These are phyloP conservation scores for Eumeta japonica DNA, from an alignment of 1,140 invertebrate species.

Conservation along the genomic window DNA sequence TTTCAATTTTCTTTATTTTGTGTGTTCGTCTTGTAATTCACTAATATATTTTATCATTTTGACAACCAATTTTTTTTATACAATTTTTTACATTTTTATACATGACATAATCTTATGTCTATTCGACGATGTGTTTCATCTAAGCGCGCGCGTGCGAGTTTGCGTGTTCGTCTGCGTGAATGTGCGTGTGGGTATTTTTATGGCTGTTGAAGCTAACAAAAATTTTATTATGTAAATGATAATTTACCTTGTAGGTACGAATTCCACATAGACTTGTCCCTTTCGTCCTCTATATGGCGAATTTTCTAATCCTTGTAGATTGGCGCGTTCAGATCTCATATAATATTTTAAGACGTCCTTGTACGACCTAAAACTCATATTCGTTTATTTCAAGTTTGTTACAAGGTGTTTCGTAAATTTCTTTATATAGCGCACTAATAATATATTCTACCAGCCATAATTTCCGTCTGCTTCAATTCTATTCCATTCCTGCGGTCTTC, in stretches of 20 bases:
- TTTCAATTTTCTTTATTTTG: too few species aligned
- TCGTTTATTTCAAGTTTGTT: too few species aligned
- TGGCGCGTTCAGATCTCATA: conserved; percentile 46
- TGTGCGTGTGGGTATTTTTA: too few species aligned
- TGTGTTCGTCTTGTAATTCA: too few species aligned
- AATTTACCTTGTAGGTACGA: conserved; percentile 38
- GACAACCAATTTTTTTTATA: not conserved
- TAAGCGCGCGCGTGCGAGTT: too few species aligned
- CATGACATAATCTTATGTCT: not conserved
- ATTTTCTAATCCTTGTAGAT: conserved; percentile 35
- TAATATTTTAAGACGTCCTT: conserved; percentile 21
- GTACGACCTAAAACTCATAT: conserved; percentile 21
- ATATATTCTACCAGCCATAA: conserved; percentile 59
- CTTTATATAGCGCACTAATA: too few species aligned
- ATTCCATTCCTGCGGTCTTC: conserved; percentile 74
- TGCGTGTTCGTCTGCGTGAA: too few species aligned
- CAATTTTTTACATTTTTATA: not conserved
- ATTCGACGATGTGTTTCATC: too few species aligned
- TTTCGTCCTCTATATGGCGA: conserved; percentile 50
- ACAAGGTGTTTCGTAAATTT: too few species aligned
- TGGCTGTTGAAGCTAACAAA: too few species aligned
- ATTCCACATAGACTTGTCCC: conserved; percentile 50
- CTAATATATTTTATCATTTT: too few species aligned
- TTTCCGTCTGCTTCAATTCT: conserved; percentile 70
- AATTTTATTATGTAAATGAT: not conserved